Evolutionary conservation across 2,113 vertebrate species (phyloP).

Genomic region (Candoia aspera): DNA sequence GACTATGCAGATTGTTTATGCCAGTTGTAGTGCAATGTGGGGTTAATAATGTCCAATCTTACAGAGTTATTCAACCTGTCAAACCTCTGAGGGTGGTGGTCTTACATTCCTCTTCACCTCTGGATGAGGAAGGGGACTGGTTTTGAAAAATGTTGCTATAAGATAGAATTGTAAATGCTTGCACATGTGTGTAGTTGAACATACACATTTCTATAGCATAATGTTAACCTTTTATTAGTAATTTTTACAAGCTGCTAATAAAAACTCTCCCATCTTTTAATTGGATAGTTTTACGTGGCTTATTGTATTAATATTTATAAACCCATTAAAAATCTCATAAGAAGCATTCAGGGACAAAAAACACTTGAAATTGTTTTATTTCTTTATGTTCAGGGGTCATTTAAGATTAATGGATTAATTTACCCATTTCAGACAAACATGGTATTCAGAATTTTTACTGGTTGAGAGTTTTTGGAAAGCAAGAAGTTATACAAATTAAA

Average conservation of each 20-base stretch:
- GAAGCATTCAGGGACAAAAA: constrained; percentile 17
- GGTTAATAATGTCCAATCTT: neutral
- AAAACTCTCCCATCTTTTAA: neutral
- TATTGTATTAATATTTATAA: constrained; percentile 29
- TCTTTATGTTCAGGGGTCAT: constrained; percentile 10
- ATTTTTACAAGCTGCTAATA: neutral
- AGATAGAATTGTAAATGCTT: neutral
- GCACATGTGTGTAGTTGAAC: neutral
- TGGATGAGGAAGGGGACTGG: neutral
- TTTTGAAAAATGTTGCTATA: neutral
- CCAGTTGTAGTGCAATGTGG: neutral
- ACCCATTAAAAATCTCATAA: neutral
- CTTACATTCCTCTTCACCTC: neutral
- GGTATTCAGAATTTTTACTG: constrained; percentile 5
- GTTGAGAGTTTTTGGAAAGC: neutral
- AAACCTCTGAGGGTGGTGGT: neutral
- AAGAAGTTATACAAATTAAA: neutral
- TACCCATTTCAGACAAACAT: neutral
- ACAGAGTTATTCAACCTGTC: neutral
- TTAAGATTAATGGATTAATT: constrained; percentile 44
- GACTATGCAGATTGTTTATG: neutral
- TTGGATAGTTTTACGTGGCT: neutral
- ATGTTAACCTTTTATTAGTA: neutral
- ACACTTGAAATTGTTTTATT: constrained; percentile 37
- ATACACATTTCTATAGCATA: neutral